These are phyloP conservation scores for Nezara viridula DNA, from an alignment of 2,888 invertebrate species.

Conservation along the genomic window DNA sequence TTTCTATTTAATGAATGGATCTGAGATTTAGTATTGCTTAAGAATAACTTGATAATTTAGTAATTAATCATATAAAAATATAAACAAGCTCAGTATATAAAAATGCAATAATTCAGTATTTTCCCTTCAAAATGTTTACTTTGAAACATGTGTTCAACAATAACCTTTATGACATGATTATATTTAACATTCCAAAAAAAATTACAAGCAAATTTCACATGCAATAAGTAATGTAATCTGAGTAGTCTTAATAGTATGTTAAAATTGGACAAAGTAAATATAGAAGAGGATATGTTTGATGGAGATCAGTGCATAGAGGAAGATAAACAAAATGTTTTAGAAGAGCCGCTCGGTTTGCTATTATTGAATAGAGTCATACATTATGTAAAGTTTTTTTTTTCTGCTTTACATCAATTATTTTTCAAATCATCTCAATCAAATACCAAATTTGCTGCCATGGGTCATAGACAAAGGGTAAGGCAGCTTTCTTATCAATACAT, in stretches of 20 bases:
- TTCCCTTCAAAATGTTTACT: conserved; percentile 6
- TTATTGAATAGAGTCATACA: conserved; percentile 23
- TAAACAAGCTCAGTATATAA: background rate
- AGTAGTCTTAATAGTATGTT: conserved; percentile 39
- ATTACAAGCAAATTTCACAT: conserved; percentile 45
- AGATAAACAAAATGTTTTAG: conserved; percentile 5
- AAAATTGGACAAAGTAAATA: conserved; percentile 33
- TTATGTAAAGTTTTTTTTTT: conserved; percentile 42
- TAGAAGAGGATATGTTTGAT: conserved; percentile 45
- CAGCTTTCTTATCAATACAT: background rate
- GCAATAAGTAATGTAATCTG: conserved; percentile 22
- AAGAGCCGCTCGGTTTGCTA: conserved; percentile 44
- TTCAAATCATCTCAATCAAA: conserved; percentile 23
- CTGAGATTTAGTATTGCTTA: background rate
- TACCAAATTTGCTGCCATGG: background rate
- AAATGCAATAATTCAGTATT: background rate
- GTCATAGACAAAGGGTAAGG: conserved; percentile 43
- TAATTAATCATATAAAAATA: background rate
- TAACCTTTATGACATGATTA: background rate
- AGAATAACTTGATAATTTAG: background rate
- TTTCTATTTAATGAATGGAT: background rate
- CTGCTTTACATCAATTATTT: conserved; percentile 22
- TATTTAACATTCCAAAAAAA: conserved; percentile 11
- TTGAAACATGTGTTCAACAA: conserved; percentile 35
- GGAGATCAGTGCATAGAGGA: background rate